A percentile compares a stretch with the other conserved stretches of the same genome.
Evolutionary conservation across 2,113 vertebrate genomes (phyloP).

Genomic region (Hepsetus odoe): DNA sequence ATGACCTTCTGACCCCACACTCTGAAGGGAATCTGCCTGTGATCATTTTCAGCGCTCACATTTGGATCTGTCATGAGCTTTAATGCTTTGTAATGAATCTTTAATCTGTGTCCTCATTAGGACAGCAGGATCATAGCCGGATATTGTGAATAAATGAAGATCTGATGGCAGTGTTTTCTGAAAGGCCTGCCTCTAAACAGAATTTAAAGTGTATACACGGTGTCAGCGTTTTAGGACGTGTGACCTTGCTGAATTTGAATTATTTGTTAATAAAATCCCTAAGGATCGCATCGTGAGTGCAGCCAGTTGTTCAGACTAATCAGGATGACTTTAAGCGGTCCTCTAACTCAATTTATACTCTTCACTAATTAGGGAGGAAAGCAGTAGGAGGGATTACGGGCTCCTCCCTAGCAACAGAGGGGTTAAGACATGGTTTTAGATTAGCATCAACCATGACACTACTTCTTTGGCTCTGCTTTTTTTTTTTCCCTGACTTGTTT

Average conservation of each 20-base stretch:
- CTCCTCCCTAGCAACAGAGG: slow-evolving; percentile 69
- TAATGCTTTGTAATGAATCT: slow-evolving; percentile 34
- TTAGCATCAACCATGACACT: slow-evolving; percentile 12
- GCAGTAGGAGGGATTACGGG: slow-evolving; percentile 70
- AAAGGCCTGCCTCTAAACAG: not conserved
- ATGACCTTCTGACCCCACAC: slow-evolving; percentile 41
- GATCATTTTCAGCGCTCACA: slow-evolving; percentile 19
- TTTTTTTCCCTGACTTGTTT: not conserved
- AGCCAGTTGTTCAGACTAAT: slow-evolving; percentile 63
- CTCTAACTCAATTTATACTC: slow-evolving; percentile 69
- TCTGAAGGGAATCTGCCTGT: not conserved
- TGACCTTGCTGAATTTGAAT: slow-evolving; percentile 34
- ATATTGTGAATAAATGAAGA: not conserved
- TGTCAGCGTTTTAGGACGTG: not conserved
- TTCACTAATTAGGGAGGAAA: slow-evolving; percentile 74
- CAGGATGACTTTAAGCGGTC: slow-evolving; percentile 75
- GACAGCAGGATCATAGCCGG: not conserved
- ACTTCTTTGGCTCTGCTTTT: not conserved
- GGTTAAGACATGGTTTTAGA: slow-evolving; percentile 48
- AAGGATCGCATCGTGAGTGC: slow-evolving; percentile 64
- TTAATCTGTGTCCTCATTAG: slow-evolving; percentile 25
- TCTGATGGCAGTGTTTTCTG: not conserved
- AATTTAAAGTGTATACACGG: not conserved
- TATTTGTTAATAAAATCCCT: slow-evolving; percentile 62
- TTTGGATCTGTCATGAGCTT: slow-evolving; percentile 18